These are phyloP conservation scores for Pseudorasbora parva DNA, from an alignment of 2,113 vertebrate species.

Conservation along the genomic window DNA sequence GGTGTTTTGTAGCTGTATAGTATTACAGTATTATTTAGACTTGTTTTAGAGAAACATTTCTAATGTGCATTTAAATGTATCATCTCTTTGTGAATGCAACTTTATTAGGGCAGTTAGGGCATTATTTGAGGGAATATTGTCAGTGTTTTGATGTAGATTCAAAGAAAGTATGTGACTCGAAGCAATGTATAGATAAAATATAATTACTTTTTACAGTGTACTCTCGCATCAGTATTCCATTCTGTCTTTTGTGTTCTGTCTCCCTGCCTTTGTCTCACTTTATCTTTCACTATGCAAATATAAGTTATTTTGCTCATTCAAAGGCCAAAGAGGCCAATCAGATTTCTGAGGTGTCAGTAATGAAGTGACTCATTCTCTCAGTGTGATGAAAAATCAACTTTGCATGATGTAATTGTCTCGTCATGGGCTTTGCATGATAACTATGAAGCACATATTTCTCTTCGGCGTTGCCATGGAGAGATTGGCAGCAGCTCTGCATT, in stretches of 20 bases:
- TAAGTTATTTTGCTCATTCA: slow-evolving; percentile 7
- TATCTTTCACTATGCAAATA: slow-evolving; percentile 35
- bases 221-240: neutral
- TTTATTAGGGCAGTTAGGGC: neutral
- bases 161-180: neutral
- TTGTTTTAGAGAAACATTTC: neutral
- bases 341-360: slow-evolving; percentile 44
- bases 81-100: neutral
- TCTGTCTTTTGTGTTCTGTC: neutral
- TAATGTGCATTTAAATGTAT: neutral
- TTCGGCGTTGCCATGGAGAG: slow-evolving; percentile 53
- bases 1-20: neutral
- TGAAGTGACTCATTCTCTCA: slow-evolving; percentile 42
- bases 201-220: neutral
- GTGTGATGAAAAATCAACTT: slow-evolving; percentile 46
- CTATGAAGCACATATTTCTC: slow-evolving; percentile 34
- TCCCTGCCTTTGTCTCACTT: slow-evolving; percentile 46
- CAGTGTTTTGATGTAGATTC: neutral
- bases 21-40: neutral
- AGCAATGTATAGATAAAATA: neutral
- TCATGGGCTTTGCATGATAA: slow-evolving; percentile 48
- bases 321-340: slow-evolving; percentile 7
- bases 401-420: slow-evolving; percentile 46
- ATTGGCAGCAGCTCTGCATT: slow-evolving; percentile 1
- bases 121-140: neutral